Base-by-base conservation (phyloP, 1,140 invertebrate genomes). In the Cyclargus thomasi region DNA sequence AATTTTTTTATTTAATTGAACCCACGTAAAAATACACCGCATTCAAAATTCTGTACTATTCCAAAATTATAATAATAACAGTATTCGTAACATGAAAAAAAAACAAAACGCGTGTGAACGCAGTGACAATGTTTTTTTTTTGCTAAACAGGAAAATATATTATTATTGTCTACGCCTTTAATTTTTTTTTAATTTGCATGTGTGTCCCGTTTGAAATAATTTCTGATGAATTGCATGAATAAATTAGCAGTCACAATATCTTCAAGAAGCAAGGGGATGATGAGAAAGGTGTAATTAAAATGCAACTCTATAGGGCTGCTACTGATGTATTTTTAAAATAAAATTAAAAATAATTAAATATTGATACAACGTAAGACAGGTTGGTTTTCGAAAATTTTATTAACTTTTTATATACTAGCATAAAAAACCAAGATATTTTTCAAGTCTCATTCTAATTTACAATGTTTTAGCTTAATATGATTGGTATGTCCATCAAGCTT, bases 211-310 rank as follows among this genome's bases (percentile, higher is more conserved):
- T 79, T 70, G 70, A 74, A 76, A 81, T 80, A 74, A 79, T 82
- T 85, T 85, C 73, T 86, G 82, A 85, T 80, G 77, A 82, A 80
- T 79, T 79, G 73, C 75, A 80, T 83, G 83, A 85, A 88, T 87
- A 81, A 82, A 87, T 88, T 86, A 86, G 63, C 64, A 36, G 71
- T 78, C 70, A 85, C 82, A 86, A 86, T 83, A 78, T 88, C 85
- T 86, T 86, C 65, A 73, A 81, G 75, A 68, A 73, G 73, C 73
- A 76, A 73, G 75, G 83, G 84, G 80, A 82, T 77, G 78, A 79
- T 76, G 77, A 78, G 73, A 75, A 81, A 79, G 74, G 57, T 80
- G 76, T 86, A 88, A 88, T 88, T 88, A 88, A 88, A 86, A 88
- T 78, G 74, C 69, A 71, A 69, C 64, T 62, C 16, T 18, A 53